Evolutionary conservation across 2,113 vertebrate genomes (phyloP), one percentile per base, ranked within the genome.

Genomic region (Archilochus colubris): DNA sequence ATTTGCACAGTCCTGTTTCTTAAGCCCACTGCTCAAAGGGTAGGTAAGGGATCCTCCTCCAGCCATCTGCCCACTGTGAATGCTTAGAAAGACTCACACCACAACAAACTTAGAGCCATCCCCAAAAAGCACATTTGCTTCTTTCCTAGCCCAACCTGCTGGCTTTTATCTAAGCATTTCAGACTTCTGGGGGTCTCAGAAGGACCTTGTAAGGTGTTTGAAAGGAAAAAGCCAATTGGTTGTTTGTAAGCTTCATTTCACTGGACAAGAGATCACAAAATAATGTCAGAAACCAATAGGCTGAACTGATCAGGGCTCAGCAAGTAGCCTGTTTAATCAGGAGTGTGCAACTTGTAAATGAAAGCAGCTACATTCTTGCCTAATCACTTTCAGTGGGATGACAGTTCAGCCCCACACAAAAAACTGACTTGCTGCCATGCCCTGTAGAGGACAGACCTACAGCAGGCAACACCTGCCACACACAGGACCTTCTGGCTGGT

Each of bases 391-490:
- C 57, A 62, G 14, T 16, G 62, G 38, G 40, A 68, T 2, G 2
- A n/a, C 59, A 78, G 44, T 6, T 64, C 74, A 28, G 36, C 75
- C 62, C 78, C n/a, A 33, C 67, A 57, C 38, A 59, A 48, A 83
- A 13, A 64, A 28, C n/a, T 48, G 23, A 76, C 68, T 51, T 31
- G 50, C 70, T 82, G 76, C 67, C 0, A 0, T 38, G 64, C 25
- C 46, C 62, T 5, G 24, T 18, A 15, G 17, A n/a, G 73, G 64
- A 30, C 73, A 91, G 62, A 54, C 44, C 77, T 51, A 62, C 74
- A 94, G 83, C 81, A 96, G 53, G 21, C 86, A 96, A 17, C 57
- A 51, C 20, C 66, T 85, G 58, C 75, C 80, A 46, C 72, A 50
- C 22, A 23, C 58, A 23, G 58, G 19, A 33, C 44, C 61, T 58